Conservation (phyloP, 1,140 invertebrate genomes). For the Eciton burchellii region DNA sequence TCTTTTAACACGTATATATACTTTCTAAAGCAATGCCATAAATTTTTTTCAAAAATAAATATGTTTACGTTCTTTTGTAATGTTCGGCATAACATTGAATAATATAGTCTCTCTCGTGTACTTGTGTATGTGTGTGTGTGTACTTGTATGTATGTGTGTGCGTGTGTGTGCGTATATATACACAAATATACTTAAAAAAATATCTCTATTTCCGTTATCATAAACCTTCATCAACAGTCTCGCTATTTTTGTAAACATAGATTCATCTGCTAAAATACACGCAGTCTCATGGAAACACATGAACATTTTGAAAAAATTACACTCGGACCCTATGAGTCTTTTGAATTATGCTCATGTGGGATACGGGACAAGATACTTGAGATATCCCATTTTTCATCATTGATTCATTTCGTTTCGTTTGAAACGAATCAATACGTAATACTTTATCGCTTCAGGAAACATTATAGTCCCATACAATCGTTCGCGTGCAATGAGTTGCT, state of each 20-base stretch:
- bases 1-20: conserved; percentile 29
- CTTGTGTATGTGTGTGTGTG: too few relatives aligned
- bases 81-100: conserved; percentile 47
- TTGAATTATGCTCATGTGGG: conserved; percentile 10
- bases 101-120: too few relatives aligned
- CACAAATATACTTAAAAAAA: conserved; percentile 53
- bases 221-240: conserved; percentile 24
- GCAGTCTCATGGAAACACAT: conserved; percentile 18
- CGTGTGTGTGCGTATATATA: too few relatives aligned
- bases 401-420: conserved; percentile 30
- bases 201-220: conserved; percentile 46
- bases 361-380: neutral
- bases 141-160: too few relatives aligned
- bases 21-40: conserved; percentile 34
- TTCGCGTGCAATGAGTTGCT: conserved; percentile 22
- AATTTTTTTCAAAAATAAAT: conserved; percentile 57
- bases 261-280: conserved; percentile 16
- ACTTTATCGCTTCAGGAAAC: conserved; percentile 31
- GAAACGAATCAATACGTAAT: conserved; percentile 58
- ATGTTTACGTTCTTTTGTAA: conserved; percentile 14
- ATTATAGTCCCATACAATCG: conserved; percentile 33
- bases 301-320: conserved; percentile 2
- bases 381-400: conserved; percentile 36
- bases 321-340: conserved; percentile 17
- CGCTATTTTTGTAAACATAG: neutral